A percentile compares a stretch with the other conserved stretches of the same genome.
These are phyloP conservation scores for Tetrapedia diversipes DNA, from an alignment of 2,888 invertebrate genomes.

Conservation along the genomic window DNA sequence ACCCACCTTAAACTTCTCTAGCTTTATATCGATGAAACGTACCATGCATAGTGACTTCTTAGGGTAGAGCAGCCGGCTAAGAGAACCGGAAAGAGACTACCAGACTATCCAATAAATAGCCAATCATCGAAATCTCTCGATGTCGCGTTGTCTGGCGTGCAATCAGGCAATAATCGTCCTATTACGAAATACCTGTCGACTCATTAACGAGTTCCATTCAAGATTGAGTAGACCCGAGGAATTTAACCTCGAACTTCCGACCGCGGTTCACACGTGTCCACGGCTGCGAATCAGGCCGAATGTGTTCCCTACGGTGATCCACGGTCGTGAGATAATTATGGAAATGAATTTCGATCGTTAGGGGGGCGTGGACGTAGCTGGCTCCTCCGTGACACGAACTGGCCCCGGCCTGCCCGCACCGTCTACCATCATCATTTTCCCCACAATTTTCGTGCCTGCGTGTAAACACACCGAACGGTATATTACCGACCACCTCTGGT, in stretches of 20 bases:
- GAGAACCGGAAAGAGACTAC: no score
- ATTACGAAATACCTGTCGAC: slow-evolving; percentile 16
- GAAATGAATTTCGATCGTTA: slow-evolving; percentile 79
- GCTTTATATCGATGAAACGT: slow-evolving; percentile 10
- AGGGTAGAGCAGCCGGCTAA: no score
- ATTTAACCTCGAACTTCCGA: slow-evolving; percentile 57
- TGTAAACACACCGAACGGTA: slow-evolving; percentile 67
- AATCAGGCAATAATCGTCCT: slow-evolving; percentile 22
- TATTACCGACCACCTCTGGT: slow-evolving; percentile 24
- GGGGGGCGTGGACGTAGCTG: slow-evolving; percentile 73
- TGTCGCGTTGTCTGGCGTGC: not conserved
- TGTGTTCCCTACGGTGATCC: slow-evolving; percentile 50
- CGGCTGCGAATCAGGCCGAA: slow-evolving; percentile 54
- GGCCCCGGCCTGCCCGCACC: slow-evolving; percentile 58
- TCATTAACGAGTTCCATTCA: slow-evolving; percentile 41
- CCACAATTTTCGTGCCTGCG: slow-evolving; percentile 70
- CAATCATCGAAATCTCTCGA: slow-evolving; percentile 12
- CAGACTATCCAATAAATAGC: no score
- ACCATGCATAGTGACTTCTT: no score
- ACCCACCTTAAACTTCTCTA: not conserved
- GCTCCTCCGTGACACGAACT: slow-evolving; percentile 71
- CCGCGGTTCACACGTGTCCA: slow-evolving; percentile 60
- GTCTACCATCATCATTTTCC: slow-evolving; percentile 62
- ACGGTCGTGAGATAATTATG: slow-evolving; percentile 75
- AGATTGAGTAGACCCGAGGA: slow-evolving; percentile 22